Base-by-base conservation (phyloP, 2,113 vertebrate species). In the Eupsittula cactorum region DNA sequence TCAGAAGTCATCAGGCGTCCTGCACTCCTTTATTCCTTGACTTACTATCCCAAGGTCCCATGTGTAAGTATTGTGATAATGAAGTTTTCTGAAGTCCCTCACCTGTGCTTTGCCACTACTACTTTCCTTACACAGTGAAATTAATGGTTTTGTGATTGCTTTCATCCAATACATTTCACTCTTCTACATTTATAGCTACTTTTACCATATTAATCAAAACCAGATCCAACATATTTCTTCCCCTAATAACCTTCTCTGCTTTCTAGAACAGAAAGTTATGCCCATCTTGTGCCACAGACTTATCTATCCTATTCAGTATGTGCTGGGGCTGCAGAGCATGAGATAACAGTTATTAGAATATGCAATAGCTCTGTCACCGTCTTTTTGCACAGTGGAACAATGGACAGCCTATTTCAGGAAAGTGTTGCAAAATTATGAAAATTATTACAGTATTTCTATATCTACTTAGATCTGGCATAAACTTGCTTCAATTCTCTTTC, bases 21-120 rank as follows among this genome's bases (percentile, higher is more conserved):
- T 81, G 44, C 10, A 23, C 29, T 47, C 25, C 29, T 62, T 41
- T 41, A 13, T 35, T 35, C 39, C 41, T 62, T 28, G 46, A 42
- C 21, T 62, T 68, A 18, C 15, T 59, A 13, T 24, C 3, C 33
- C 27, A n/a, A 52, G 44, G 60, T 74, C 41, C 25, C 59, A 59
- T n/a, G 28, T 19, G 0, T 15, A 73, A 29, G n/a, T 46, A 52
- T 13, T 0, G 3, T 27, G 37, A 75, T 17, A 55, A 21, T 10
- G 16, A 55, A 42, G 27, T 44, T 64, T 87, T 50, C 27, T 29
- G 7, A 69, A 64, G 42, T 57, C 42, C 27, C 49, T 64, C 13
- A 25, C 31, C 35, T 37, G 16, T 64, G 55, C 41, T 70, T 87
- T 49, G 27, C n/a, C 70, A 33, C 19, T 47, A 10, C 55, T 49